Evolutionary conservation across 2,113 vertebrate genomes (phyloP).

Genomic region (Melanotaenia duboulayi): DNA sequence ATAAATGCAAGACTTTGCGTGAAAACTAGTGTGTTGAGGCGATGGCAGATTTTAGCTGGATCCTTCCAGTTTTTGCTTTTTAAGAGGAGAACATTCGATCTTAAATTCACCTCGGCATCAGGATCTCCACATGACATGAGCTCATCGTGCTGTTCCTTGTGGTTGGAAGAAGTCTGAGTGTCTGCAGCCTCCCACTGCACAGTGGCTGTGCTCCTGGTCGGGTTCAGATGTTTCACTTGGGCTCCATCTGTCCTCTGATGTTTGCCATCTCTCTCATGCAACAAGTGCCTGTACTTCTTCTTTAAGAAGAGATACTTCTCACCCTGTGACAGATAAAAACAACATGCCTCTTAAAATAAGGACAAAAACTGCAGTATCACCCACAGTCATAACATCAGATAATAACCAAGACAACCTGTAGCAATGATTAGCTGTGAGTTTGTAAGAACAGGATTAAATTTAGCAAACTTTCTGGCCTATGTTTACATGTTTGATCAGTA

Average conservation of each 20-base stretch:
- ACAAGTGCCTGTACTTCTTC: slow-evolving; percentile 82
- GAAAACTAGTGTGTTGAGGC: slow-evolving; percentile 13
- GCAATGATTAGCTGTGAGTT: too few relatives aligned
- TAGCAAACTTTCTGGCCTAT: too few relatives aligned
- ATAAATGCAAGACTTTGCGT: slow-evolving; percentile 18
- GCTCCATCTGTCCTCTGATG: slow-evolving; percentile 6
- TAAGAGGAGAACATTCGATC: not conserved
- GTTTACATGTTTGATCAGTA: too few relatives aligned
- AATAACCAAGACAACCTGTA: too few relatives aligned
- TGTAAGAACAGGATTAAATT: too few relatives aligned
- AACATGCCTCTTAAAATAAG: not conserved
- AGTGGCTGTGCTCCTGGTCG: slow-evolving; percentile 1
- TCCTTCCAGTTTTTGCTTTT: not conserved
- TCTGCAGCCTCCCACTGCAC: slow-evolving; percentile 55
- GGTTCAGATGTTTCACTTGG: slow-evolving; percentile 10
- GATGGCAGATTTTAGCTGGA: slow-evolving; percentile 5
- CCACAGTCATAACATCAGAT: not conserved
- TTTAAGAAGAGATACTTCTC: slow-evolving; percentile 84
- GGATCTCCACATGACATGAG: slow-evolving; percentile 40
- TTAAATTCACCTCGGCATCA: slow-evolving; percentile 64
- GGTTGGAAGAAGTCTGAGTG: not conserved
- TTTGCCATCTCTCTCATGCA: slow-evolving; percentile 66
- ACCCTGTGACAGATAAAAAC: slow-evolving; percentile 64
- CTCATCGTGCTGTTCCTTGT: slow-evolving; percentile 29
- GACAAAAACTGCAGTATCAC: not conserved